Evolutionary conservation across 1,140 invertebrate species (phyloP).

Genomic region (Steinernema khuongi): DNA sequence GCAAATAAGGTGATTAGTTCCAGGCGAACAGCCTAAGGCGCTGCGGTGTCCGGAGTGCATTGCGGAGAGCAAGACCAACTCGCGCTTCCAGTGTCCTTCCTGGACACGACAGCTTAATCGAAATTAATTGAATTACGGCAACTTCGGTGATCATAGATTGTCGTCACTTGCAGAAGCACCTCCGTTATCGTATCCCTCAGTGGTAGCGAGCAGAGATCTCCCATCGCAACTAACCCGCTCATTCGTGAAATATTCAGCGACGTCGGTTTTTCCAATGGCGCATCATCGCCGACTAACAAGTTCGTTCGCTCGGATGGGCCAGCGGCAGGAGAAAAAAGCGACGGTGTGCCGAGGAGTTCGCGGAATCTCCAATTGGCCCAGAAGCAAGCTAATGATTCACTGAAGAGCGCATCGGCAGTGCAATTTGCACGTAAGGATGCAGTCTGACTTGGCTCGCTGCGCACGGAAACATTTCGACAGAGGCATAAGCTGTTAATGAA

Average conservation of each 20-base stretch:
- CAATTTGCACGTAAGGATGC: too few species aligned
- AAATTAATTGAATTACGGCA: slow-evolving; percentile 1
- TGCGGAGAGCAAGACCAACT: not conserved
- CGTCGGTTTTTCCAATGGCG: not conserved
- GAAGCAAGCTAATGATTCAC: too few species aligned
- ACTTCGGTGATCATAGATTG: not conserved
- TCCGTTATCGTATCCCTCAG: not conserved
- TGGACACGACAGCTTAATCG: not conserved
- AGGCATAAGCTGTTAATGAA: too few species aligned
- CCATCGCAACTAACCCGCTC: not conserved
- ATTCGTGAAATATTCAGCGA: not conserved
- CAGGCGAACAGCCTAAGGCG: not conserved
- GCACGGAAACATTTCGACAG: too few species aligned
- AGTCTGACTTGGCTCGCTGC: too few species aligned
- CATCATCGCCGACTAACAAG: not conserved
- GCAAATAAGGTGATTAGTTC: slow-evolving; percentile 12
- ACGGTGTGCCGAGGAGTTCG: too few species aligned
- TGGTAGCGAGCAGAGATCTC: not conserved
- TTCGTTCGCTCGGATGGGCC: too few species aligned
- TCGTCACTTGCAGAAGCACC: not conserved
- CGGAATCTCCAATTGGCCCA: too few species aligned
- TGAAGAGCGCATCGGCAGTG: too few species aligned
- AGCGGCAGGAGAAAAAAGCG: too few species aligned
- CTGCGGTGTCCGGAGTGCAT: not conserved
- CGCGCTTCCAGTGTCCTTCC: not conserved